Evolutionary conservation across 2,888 invertebrate species (phyloP).

Genomic region (Ceriagrion tenellum): DNA sequence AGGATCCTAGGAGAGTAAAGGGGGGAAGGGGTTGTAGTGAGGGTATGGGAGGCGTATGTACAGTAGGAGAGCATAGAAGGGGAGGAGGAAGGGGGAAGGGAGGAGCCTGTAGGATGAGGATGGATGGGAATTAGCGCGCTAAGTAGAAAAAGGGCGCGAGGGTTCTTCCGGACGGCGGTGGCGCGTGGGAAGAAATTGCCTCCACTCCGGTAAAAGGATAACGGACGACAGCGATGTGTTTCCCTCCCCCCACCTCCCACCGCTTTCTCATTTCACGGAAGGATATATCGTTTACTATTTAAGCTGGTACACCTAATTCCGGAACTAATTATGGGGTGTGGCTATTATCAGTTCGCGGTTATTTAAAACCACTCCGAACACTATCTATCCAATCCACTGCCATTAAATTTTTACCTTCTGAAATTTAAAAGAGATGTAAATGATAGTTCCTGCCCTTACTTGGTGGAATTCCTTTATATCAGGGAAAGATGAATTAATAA

Average conservation of each 20-base stretch:
- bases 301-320: not conserved
- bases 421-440: too few species aligned
- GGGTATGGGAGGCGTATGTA: not conserved
- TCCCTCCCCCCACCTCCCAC: not conserved
- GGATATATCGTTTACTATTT: not conserved
- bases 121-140: not conserved
- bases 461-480: too few species aligned
- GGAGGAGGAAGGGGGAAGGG: not conserved
- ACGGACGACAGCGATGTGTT: not conserved
- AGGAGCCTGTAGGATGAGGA: not conserved
- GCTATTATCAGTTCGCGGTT: not conserved
- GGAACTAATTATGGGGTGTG: not conserved
- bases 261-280: not conserved
- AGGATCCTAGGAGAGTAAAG: not conserved
- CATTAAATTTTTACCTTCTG: too few species aligned
- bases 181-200: not conserved
- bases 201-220: not conserved
- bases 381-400: too few species aligned
- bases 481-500: too few species aligned
- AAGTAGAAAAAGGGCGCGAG: not conserved
- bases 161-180: not conserved
- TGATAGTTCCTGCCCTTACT: too few species aligned
- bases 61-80: too few species aligned
- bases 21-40: not conserved
- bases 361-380: too few species aligned